Base-by-base conservation (phyloP, 2,113 vertebrate genomes). In the Brachionichthys hirsutus region DNA sequence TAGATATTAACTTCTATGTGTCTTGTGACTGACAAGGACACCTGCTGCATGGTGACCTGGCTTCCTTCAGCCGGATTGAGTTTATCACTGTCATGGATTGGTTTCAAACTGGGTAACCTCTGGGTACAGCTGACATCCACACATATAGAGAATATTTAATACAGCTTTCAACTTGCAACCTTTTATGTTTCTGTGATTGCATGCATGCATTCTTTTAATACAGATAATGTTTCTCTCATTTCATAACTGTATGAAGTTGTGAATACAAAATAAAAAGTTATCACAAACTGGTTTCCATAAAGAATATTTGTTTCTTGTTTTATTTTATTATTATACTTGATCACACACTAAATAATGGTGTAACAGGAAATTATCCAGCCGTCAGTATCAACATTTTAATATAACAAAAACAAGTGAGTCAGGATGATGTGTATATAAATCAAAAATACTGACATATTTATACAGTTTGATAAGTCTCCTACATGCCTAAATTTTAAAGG, bases 11-110 rank as follows among this genome's bases (percentile, higher is more conserved):
- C 67, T 68, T 55, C 54, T 56, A 51, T 77, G 73, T 69, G 52
- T 58, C 22, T 43, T 64, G 46, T 85, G 88, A 90, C 72, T 88
- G 89, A 88, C 83, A 60, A 73, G 50, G 54, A 77, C 88, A 80
- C 77, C 88, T 83, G 91, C 83, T 75, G 16, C 56, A 61, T n/a
- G 59, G 54, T 85, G 83, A 80, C 77, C 77, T 58, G 55, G 62
- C 80, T 77, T n/a, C 71, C 71, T 81, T 78, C 44, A 60, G 80
- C 65, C 62, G 64, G 75, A 84, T 72, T 71, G 67, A 58, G 58
- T 43, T 45, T 78, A 73, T 88, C 78, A 43, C 67, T 85, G 80
- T 83, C 78, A 76, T 44, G 59, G 75, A 75, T 83, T 62, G 50
- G 68, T 83, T 82, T 84, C 82, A 68, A 47, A 53, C 61, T 45